Evolutionary conservation across 2,113 vertebrate genomes (phyloP).

Genomic region (Erpornis zantholeuca): DNA sequence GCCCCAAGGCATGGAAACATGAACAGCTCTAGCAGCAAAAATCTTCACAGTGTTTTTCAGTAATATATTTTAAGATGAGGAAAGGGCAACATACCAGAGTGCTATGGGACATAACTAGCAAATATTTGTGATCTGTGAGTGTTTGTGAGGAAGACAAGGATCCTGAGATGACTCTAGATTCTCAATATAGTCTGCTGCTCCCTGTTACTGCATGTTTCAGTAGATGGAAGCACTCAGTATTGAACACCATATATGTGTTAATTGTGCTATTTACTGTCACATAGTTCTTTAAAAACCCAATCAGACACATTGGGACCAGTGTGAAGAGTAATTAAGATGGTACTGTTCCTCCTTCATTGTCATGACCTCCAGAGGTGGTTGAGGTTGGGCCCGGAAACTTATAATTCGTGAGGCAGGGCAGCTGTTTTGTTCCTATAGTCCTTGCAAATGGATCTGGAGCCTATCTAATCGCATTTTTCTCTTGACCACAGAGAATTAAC

Average conservation of each 20-base stretch:
- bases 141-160: neutral
- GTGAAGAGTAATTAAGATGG: neutral
- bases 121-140: neutral
- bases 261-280: neutral
- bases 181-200: neutral
- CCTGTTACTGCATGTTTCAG: neutral
- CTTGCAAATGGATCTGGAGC: neutral
- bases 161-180: neutral
- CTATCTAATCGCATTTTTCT: neutral
- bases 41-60: neutral
- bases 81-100: neutral
- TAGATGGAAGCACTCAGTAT: neutral
- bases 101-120: neutral
- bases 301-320: neutral
- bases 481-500: neutral
- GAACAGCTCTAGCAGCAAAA: neutral
- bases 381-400: neutral
- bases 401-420: neutral
- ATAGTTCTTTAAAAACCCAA: neutral
- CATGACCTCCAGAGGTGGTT: neutral
- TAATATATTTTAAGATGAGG: neutral
- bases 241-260: neutral
- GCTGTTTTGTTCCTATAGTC: neutral
- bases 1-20: neutral
- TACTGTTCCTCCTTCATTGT: neutral